Conservation (phyloP, 2,888 invertebrate genomes). For the Pterostichus madidus region DNA sequence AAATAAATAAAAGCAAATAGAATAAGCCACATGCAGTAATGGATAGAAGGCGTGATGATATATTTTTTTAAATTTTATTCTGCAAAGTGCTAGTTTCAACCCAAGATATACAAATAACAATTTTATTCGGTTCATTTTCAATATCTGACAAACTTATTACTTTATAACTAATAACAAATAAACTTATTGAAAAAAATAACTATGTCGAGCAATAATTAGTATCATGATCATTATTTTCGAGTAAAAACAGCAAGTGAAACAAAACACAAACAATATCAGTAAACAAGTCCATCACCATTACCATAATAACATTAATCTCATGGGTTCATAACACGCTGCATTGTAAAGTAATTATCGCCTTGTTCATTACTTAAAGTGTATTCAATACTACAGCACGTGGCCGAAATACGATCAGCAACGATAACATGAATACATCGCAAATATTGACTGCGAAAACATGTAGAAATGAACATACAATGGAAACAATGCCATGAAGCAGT, state of each 20-base stretch:
- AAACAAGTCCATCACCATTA: slow-evolving; percentile 7
- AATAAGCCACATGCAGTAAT: too few relatives aligned
- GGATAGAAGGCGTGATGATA: too few relatives aligned
- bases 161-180: too few relatives aligned
- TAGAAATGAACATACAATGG: not conserved
- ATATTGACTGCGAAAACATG: not conserved
- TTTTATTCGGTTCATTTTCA: too few relatives aligned
- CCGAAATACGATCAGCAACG: not conserved
- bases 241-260: slow-evolving; percentile 12
- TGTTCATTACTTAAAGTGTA: slow-evolving; percentile 39
- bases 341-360: slow-evolving; percentile 28
- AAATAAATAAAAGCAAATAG: too few relatives aligned
- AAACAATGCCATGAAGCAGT: not conserved
- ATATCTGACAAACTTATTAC: too few relatives aligned
- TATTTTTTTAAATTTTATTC: too few relatives aligned
- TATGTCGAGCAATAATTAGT: too few relatives aligned
- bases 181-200: too few relatives aligned
- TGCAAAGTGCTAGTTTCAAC: too few relatives aligned
- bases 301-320: slow-evolving; percentile 35
- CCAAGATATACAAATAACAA: too few relatives aligned
- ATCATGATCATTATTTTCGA: not conserved
- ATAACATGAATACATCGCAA: not conserved
- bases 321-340: not conserved
- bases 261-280: slow-evolving; percentile 21
- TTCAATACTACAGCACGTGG: slow-evolving; percentile 7